Evolutionary conservation across 2,797 vertebrate genomes (phyloP), one percentile per base, ranked within the genome.

Genomic region (Diceros bicornis): DNA sequence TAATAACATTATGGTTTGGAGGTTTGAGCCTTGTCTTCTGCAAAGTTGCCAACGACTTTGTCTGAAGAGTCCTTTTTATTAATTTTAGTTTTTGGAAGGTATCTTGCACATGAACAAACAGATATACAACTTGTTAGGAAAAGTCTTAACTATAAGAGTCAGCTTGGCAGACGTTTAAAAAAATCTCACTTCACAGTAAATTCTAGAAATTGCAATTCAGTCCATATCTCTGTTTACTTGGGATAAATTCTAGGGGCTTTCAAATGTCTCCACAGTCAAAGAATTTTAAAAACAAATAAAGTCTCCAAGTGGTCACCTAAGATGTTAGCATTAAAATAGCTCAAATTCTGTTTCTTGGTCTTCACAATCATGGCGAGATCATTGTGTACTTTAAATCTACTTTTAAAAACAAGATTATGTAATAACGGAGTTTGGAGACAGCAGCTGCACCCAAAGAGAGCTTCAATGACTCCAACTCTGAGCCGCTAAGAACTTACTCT

Each of bases 81-180:
- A 74, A 71, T 47, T 86, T 93, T 66, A 52, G 37, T 78, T 86
- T 52, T 94, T 89, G 50, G 75, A 86, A 82, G 72, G 4, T 52
- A 64, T 81, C 23, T 93, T 94, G 55, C 10, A 47, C 21, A 64
- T 44, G 32, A 71, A 41, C 20, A 74, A 77, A 47, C 17, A 74
- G 4, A 74, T 82, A 81, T 12, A 57, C 29, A 87, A 71, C 59
- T 89, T 57, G 50, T 50, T 78, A 84, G 61, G 23, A 85, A 74
- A 89, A 71, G 14, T 85, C 52, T 86, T 71, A 71, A 59, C 29
- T 66, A 9, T n/a, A 87, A 59, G 13, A 59, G 7, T 75, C 77
- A 87, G 47, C 59, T 66, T 87, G 47, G 25, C 14, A 61, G 25
- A 72, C 7, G 37, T 68, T 94, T 79, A 4, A 7, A 1, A 18